phyloP scores from a whole-genome alignment of 2,113 vertebrate genomes.

The Alectura lathami region DNA sequence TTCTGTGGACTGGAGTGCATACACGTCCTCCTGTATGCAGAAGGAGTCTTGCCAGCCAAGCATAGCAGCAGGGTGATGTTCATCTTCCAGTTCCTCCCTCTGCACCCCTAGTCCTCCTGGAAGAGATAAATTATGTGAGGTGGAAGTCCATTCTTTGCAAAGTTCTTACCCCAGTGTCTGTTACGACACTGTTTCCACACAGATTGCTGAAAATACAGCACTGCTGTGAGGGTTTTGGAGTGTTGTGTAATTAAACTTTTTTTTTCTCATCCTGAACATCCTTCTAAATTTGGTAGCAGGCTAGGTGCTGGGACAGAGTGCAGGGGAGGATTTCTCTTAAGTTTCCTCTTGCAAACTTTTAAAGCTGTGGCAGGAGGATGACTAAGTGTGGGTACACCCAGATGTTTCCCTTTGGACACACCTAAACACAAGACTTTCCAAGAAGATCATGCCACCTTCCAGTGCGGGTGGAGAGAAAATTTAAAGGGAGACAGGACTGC shows the following conservation, averaged over 20 bases:
- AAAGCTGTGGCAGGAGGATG: slow-evolving; percentile 41
- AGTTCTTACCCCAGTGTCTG: not conserved
- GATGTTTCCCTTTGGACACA: slow-evolving; percentile 57
- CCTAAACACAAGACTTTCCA: slow-evolving; percentile 58
- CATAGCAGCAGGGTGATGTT: fast-evolving
- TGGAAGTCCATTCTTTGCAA: not conserved
- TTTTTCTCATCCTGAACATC: not conserved
- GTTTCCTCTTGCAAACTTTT: slow-evolving; percentile 2
- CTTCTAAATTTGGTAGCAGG: slow-evolving; percentile 1
- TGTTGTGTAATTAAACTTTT: not conserved
- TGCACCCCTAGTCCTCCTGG: not conserved
- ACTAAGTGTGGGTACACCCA: slow-evolving; percentile 60
- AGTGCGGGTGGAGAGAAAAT: slow-evolving; percentile 26
- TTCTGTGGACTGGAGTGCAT: not conserved
- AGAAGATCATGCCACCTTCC: slow-evolving; percentile 65
- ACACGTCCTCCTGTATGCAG: fast-evolving
- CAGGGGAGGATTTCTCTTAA: slow-evolving; percentile 19
- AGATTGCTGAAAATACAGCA: not conserved
- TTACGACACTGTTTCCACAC: not conserved
- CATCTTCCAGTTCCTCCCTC: not conserved
- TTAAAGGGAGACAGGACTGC: not conserved
- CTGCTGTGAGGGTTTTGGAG: not conserved
- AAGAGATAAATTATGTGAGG: not conserved
- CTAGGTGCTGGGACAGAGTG: not conserved
- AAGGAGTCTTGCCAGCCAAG: not conserved